These are phyloP conservation scores for Dinothrombium tinctorium DNA, from an alignment of 1,140 invertebrate genomes.

Conservation along the genomic window DNA sequence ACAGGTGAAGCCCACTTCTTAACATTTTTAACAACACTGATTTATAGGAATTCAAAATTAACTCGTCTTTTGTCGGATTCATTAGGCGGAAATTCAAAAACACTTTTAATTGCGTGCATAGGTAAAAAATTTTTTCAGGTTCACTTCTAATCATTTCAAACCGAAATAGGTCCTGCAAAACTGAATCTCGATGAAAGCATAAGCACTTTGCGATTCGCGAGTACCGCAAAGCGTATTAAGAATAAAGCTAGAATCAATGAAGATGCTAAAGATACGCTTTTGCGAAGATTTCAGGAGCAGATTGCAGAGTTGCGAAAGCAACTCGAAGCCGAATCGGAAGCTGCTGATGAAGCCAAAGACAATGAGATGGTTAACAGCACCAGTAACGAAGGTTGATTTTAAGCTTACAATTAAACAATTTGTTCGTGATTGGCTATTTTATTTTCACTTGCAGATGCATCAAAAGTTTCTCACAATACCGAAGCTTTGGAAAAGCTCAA, in stretches of 20 bases:
- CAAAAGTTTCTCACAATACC: background rate
- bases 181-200: conserved; percentile 94
- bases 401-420: background rate
- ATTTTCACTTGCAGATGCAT: background rate
- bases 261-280: conserved; percentile 86
- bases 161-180: conserved; percentile 63
- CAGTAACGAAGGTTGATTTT: background rate
- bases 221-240: conserved; percentile 88
- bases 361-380: background rate
- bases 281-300: conserved; percentile 86
- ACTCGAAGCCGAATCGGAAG: conserved; percentile 34
- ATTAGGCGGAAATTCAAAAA: conserved; percentile 85
- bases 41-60: conserved; percentile 50
- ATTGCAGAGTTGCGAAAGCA: conserved; percentile 74
- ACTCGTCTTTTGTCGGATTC: conserved; percentile 80
- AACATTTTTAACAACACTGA: background rate
- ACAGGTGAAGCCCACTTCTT: conserved; percentile 27
- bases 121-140: background rate
- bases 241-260: conserved; percentile 90
- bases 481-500: conserved; percentile 40
- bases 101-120: conserved; percentile 47
- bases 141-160: conserved; percentile 11
- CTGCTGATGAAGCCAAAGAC: background rate
- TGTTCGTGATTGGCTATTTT: background rate
- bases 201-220: conserved; percentile 86